These are phyloP conservation scores for Leucania comma DNA, from an alignment of 2,888 invertebrate genomes.

Conservation along the genomic window DNA sequence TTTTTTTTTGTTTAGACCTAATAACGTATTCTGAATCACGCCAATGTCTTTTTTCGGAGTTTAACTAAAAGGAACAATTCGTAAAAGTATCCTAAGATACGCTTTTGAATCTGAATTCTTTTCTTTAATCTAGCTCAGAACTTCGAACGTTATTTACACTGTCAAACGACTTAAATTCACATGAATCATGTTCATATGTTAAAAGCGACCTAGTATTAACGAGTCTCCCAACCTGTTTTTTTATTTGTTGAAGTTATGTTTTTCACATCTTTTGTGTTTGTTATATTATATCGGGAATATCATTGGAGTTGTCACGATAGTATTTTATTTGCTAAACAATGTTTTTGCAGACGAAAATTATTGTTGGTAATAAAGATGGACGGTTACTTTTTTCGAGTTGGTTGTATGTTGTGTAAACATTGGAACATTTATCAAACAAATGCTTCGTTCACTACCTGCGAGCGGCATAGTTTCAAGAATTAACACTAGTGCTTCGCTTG, in stretches of 20 bases:
- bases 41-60: constrained; percentile 51
- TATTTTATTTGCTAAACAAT: constrained; percentile 39
- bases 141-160: constrained; percentile 60
- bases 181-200: constrained; percentile 54
- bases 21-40: constrained; percentile 57
- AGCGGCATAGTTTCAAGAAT: constrained; percentile 76
- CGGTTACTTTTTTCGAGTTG: constrained; percentile 25
- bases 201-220: constrained; percentile 68
- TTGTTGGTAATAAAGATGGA: constrained; percentile 18
- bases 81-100: constrained; percentile 59
- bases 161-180: constrained; percentile 58
- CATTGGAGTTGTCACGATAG: constrained; percentile 43
- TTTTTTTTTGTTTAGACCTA: constrained; percentile 58
- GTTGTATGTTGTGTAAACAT: constrained; percentile 36
- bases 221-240: constrained; percentile 59
- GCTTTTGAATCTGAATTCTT: constrained; percentile 56
- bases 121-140: constrained; percentile 44
- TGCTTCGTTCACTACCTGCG: constrained; percentile 59
- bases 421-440: constrained; percentile 63
- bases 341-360: constrained; percentile 24
- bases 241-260: constrained; percentile 52
- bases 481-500: constrained; percentile 58
- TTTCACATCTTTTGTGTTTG: constrained; percentile 57
- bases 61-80: constrained; percentile 55
- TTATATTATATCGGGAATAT: constrained; percentile 59